These are phyloP conservation scores for Volucella inanis DNA, from an alignment of 2,888 invertebrate species.

Conservation along the genomic window DNA sequence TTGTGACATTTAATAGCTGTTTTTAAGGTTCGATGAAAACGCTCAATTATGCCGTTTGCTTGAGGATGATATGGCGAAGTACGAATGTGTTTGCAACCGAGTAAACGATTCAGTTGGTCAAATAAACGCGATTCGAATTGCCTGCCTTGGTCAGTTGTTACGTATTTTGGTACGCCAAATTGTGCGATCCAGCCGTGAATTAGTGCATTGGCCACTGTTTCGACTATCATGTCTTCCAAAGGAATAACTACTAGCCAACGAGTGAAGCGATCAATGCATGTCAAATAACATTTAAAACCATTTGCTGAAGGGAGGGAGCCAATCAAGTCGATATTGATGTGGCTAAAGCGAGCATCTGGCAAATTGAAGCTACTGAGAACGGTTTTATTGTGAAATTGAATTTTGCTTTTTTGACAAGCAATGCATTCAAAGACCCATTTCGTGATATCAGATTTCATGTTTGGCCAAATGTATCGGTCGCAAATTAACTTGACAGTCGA, in stretches of 20 bases:
- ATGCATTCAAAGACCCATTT: conserved; percentile 24
- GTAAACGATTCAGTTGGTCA: no score
- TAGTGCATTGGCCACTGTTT: conserved; percentile 78
- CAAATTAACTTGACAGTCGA: conserved; percentile 15
- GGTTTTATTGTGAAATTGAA: conserved; percentile 8
- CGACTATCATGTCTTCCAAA: conserved; percentile 47
- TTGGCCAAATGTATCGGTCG: conserved; percentile 76
- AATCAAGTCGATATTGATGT: conserved; percentile 33
- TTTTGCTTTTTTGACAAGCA: no score
- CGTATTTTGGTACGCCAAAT: conserved; percentile 80
- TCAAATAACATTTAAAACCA: conserved; percentile 15
- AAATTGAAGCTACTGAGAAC: not conserved
- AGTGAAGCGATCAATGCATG: conserved; percentile 22
- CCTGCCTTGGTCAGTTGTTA: conserved; percentile 72
- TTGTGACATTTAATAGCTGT: no score
- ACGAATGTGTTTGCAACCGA: no score
- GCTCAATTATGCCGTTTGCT: no score
- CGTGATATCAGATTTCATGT: conserved; percentile 71
- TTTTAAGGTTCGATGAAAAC: no score
- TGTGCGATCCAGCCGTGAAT: conserved; percentile 80
- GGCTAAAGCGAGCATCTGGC: not conserved
- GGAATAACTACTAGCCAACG: conserved; percentile 22
- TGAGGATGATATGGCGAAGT: no score
- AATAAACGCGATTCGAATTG: conserved; percentile 80
- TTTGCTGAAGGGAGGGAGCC: not conserved